Base-by-base conservation (phyloP, 2,797 vertebrate genomes). In the Enteromius viviparus region DNA sequence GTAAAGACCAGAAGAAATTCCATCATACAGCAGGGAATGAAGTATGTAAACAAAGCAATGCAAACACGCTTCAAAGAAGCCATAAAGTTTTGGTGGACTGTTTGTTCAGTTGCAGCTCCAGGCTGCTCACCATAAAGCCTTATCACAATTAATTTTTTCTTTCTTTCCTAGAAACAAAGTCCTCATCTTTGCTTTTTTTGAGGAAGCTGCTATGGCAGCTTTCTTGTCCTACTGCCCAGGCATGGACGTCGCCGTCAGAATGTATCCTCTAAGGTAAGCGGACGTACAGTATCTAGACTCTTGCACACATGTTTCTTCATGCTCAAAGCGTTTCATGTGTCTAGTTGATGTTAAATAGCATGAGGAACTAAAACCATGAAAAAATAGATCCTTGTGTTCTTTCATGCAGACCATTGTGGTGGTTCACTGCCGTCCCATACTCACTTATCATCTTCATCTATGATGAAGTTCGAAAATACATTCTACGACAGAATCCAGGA, bases 391-490 rank as follows among this genome's bases (percentile, higher is more conserved):
- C 4, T 15, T 49, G 19, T 40, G 6, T 49, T 3, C 86, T 47
- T 49, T 11, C 64, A 10, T 29, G 47, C 75, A 99, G 98, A 87
- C 98, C 98, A 0, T 93, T 90, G 2, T 99, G 98, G 98, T 99
- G 98, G 98, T 99, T 99, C 95, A 98, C 97, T 85, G 98, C 97
- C 91, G 97, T 99, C 94, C 98, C 98, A 0, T 99, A 99, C 89
- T 97, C 97, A 65, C 95, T 99, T 26, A 92, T 99, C 88, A 99
- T 99, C 92, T 99, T 99, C 55, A 84, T 99, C 81, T 99, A 99
- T 7, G 98, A 99, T 85, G 98, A 99, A 95, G 92, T 92, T 89
- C 94, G 98, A 87, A 97, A 97, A 91, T 95, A 99, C 83, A 96
- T 99, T 76, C 95, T 99, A 91, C 94, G 98, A 92, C 95, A 95